phyloP scores from a whole-genome alignment of 2,113 vertebrate genomes.

The Phaetusa simplex region DNA sequence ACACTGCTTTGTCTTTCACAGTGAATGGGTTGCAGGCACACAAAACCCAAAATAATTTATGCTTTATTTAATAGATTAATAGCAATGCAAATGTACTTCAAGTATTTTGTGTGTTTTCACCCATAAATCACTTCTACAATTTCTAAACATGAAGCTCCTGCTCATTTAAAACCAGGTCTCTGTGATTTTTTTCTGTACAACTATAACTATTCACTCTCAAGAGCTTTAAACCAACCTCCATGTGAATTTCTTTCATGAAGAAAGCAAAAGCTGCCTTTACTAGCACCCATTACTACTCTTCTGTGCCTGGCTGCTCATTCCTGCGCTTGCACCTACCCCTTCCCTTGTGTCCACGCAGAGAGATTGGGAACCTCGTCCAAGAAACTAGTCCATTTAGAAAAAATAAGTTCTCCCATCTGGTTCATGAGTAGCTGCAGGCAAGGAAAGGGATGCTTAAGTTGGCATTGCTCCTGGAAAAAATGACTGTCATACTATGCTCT shows the following conservation, averaged over 20 bases:
- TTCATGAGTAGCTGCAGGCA: not conserved
- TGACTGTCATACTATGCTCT: not conserved
- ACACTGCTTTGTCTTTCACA: not conserved
- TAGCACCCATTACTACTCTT: not conserved
- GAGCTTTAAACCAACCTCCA: not conserved
- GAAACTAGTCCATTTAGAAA: not conserved
- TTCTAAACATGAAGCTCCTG: not conserved
- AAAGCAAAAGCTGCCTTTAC: not conserved
- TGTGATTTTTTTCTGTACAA: not conserved
- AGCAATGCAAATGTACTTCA: not conserved
- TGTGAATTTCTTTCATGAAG: not conserved
- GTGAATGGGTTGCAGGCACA: not conserved
- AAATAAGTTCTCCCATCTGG: not conserved
- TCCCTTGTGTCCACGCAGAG: not conserved
- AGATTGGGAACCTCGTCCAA: not conserved
- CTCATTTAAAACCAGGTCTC: not conserved
- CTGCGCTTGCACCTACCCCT: not conserved
- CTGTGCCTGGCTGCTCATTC: not conserved
- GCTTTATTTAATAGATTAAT: not conserved
- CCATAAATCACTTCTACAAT: not conserved
- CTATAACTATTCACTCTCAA: not conserved
- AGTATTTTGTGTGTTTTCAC: not conserved
- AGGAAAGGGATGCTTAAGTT: not conserved
- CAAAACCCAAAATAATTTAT: not conserved
- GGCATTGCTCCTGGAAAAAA: constrained; percentile 23